Evolutionary conservation across 2,797 vertebrate species (phyloP).

Genomic region (Chloroceryle inda): DNA sequence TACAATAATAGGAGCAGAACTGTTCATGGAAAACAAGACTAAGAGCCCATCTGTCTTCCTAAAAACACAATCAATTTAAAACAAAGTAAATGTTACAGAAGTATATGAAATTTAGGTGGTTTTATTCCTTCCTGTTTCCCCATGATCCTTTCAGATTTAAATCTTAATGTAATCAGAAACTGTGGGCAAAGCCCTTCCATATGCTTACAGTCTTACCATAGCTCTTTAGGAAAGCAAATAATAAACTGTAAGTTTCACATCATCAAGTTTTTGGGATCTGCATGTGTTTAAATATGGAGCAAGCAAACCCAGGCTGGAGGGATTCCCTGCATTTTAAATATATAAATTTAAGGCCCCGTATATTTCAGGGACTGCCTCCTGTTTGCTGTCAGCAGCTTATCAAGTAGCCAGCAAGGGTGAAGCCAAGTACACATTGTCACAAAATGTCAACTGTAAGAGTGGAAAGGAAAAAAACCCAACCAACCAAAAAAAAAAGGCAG

Average conservation of each 20-base stretch:
- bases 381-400: background rate
- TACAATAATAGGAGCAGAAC: background rate
- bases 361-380: background rate
- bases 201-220: background rate
- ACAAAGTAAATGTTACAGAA: background rate
- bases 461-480: background rate
- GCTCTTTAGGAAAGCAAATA: background rate
- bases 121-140: background rate
- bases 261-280: background rate
- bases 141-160: background rate
- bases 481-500: background rate
- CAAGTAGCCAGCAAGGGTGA: background rate
- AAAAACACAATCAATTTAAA: background rate
- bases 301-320: background rate
- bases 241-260: background rate
- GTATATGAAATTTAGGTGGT: background rate
- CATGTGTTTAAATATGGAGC: background rate
- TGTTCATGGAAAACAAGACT: background rate
- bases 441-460: background rate
- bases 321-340: background rate
- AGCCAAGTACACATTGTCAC: background rate
- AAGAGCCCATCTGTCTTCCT: background rate
- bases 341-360: background rate
- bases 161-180: background rate
- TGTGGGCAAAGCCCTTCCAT: background rate